Conservation (phyloP, 35 echinoderm and acorn worm species). For the Strongylocentrotus purpuratus region DNA sequence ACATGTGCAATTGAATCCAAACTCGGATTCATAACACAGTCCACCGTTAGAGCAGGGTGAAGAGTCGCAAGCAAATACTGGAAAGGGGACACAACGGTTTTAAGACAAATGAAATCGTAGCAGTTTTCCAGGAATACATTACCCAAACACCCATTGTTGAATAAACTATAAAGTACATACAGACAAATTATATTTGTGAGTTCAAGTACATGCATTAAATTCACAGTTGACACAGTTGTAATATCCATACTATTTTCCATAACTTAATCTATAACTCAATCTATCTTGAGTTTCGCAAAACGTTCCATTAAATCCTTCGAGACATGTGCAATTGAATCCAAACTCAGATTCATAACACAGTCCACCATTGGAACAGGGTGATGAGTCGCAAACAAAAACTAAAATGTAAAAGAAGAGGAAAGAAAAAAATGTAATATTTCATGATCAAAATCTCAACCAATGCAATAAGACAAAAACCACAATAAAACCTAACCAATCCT, state of each 20-base stretch:
- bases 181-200: too few relatives aligned
- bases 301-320: conserved; percentile 35
- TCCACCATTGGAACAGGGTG: background rate
- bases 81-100: background rate
- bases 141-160: too few relatives aligned
- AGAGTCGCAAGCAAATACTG: conserved; percentile 32
- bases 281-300: conserved; percentile 51
- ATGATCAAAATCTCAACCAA: too few relatives aligned
- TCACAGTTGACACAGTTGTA: too few relatives aligned
- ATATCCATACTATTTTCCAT: too few relatives aligned
- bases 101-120: background rate
- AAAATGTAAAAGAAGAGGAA: background rate
- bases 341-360: background rate
- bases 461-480: too few relatives aligned
- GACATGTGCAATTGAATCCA: background rate
- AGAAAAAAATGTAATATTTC: background rate
- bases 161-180: too few relatives aligned
- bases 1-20: conserved; percentile 16
- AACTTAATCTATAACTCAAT: too few relatives aligned
- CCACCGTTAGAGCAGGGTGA: conserved; percentile 69
- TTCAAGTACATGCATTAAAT: too few relatives aligned
- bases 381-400: background rate
- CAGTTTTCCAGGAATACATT: too few relatives aligned
- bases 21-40: conserved; percentile 43
- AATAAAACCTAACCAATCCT: too few relatives aligned